Percentiles rank a stretch among this genome's conserved stretches.
These are phyloP conservation scores for Geophilus truncorum DNA, from an alignment of 2,888 invertebrate species.

Conservation along the genomic window DNA sequence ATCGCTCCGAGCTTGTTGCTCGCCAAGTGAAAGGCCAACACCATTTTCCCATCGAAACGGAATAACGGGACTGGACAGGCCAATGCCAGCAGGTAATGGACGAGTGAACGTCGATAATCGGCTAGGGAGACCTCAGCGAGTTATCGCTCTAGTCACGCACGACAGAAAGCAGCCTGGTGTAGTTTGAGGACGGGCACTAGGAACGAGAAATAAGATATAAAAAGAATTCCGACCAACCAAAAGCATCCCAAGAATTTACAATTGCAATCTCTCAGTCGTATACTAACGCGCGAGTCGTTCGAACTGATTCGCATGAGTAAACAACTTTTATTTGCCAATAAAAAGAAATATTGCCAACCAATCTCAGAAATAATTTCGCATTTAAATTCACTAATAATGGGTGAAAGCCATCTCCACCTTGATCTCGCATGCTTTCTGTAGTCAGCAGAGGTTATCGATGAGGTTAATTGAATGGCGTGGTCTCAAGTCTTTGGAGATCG, in stretches of 20 bases:
- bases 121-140: constrained; percentile 16
- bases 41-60: constrained; percentile 6
- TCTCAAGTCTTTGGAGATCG: neutral
- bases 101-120: constrained; percentile 25
- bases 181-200: neutral
- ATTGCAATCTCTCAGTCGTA: neutral
- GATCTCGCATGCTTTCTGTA: neutral
- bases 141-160: constrained; percentile 25
- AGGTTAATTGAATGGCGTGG: constrained; percentile 13
- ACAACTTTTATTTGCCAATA: neutral
- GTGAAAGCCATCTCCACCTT: neutral
- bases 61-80: constrained; percentile 1
- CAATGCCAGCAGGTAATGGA: constrained; percentile 25
- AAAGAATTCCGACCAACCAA: constrained; percentile 11
- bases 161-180: neutral
- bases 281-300: neutral
- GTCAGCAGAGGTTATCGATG: constrained; percentile 6
- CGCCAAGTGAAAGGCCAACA: constrained; percentile 24
- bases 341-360: neutral
- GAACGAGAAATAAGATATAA: neutral
- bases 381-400: neutral
- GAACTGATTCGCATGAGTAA: neutral
- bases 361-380: neutral
- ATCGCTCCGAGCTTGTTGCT: constrained; percentile 18
- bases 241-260: neutral